Percentiles rank a stretch among this genome's conserved stretches.
These are phyloP conservation scores for Phyllopteryx taeniolatus DNA, from an alignment of 2,113 vertebrate genomes.

Conservation along the genomic window DNA sequence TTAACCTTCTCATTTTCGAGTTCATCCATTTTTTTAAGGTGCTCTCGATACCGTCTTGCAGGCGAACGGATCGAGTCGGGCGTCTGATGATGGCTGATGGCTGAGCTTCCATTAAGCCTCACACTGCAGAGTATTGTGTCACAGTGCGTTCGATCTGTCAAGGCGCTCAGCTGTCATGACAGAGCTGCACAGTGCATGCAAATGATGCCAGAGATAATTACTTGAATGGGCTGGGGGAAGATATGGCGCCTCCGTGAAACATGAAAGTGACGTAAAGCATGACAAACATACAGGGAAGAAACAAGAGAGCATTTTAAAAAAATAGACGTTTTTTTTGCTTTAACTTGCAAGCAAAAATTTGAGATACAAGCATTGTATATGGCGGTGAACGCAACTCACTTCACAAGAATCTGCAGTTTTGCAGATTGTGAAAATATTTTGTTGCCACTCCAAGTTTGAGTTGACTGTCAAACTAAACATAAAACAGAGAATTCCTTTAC, in stretches of 20 bases:
- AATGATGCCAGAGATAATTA: not conserved
- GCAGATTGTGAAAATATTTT: too few relatives aligned
- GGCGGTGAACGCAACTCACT: too few relatives aligned
- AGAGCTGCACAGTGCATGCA: not conserved
- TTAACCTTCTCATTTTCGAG: constrained; percentile 4
- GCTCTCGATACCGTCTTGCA: not conserved
- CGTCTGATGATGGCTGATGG: constrained; percentile 1
- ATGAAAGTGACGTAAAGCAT: not conserved
- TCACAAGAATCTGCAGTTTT: too few relatives aligned
- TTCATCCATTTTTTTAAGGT: constrained; percentile 9
- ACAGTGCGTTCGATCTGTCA: constrained; percentile 1
- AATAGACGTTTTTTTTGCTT: too few relatives aligned
- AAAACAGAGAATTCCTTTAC: too few relatives aligned
- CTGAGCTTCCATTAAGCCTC: constrained; percentile 9
- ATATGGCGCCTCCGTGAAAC: not conserved
- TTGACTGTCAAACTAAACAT: too few relatives aligned
- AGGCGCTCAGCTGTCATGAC: constrained; percentile 1
- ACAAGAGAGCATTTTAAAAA: too few relatives aligned
- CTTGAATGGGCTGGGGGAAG: not conserved
- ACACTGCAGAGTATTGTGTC: constrained; percentile 7
- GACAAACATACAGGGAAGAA: not conserved
- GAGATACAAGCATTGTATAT: too few relatives aligned
- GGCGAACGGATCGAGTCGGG: not conserved
- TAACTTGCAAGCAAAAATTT: too few relatives aligned
- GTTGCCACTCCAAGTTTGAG: too few relatives aligned